Percentiles rank a stretch among this genome's conserved stretches.
Conservation (phyloP, 2,888 invertebrate genomes). For the Macrophya annulata region DNA sequence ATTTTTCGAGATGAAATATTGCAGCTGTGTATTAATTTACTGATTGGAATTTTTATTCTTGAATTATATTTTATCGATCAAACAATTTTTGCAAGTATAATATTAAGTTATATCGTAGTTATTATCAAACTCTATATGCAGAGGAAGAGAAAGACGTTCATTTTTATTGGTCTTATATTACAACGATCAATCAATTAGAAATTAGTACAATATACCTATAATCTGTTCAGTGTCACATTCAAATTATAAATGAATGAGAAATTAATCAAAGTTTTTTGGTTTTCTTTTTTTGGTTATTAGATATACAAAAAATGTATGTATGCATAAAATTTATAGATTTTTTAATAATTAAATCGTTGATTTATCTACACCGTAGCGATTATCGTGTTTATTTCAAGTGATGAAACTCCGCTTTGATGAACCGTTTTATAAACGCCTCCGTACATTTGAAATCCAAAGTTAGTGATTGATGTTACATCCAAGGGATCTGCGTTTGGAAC, state of each 20-base stretch:
- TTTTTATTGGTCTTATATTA: not conserved
- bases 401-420: slow-evolving; percentile 85
- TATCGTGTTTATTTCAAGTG: slow-evolving; percentile 85
- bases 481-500: slow-evolving; percentile 82
- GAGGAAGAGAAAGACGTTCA: not conserved
- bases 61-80: slow-evolving; percentile 27
- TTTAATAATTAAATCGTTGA: not conserved
- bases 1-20: not conserved
- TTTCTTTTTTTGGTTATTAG: not conserved
- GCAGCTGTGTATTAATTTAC: slow-evolving; percentile 7
- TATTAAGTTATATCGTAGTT: not conserved
- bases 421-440: slow-evolving; percentile 85
- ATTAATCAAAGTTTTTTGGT: not conserved
- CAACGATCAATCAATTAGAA: not conserved
- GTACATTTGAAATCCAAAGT: slow-evolving; percentile 85
- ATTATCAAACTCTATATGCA: not conserved
- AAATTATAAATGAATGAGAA: not conserved
- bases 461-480: slow-evolving; percentile 82
- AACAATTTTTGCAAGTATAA: slow-evolving; percentile 34
- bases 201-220: not conserved
- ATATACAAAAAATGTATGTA: not conserved
- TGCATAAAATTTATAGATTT: no score
- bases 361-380: slow-evolving; percentile 72
- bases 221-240: not conserved
- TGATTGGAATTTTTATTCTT: slow-evolving; percentile 16